Evolutionary conservation across 2,113 vertebrate species (phyloP).

Genomic region (Puntigrus tetrazona): DNA sequence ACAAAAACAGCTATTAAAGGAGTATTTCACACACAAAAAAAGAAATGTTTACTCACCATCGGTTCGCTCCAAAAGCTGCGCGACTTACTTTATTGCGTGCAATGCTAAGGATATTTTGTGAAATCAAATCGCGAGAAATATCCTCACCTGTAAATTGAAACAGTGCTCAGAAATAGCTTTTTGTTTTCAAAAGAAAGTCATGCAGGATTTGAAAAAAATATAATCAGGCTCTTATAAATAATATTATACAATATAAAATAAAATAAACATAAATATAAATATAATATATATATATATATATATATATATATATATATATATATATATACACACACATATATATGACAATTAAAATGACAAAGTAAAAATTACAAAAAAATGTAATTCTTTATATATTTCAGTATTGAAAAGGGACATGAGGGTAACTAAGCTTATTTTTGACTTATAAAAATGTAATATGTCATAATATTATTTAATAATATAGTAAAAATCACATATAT

Average conservation of each 20-base stretch:
- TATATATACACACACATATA: too few species aligned
- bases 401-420: neutral
- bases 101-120: neutral
- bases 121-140: neutral
- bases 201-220: neutral
- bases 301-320: too few species aligned
- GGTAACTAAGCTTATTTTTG: too few species aligned
- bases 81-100: neutral
- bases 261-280: neutral
- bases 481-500: neutral
- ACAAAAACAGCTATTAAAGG: conserved; percentile 13
- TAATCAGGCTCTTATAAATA: neutral
- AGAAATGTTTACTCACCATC: neutral
- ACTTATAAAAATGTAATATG: too few species aligned
- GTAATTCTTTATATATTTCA: too few species aligned
- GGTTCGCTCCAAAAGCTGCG: neutral
- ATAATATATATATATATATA: neutral
- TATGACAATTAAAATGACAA: too few species aligned
- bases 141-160: too few species aligned
- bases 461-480: neutral
- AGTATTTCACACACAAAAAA: neutral
- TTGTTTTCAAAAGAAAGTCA: neutral
- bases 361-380: too few species aligned
- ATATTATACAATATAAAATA: neutral
- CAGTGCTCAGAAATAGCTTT: neutral